Evolutionary conservation across 2,113 vertebrate genomes (phyloP), one percentile per base, ranked within the genome.

Genomic region (Ardeotis arabs): DNA sequence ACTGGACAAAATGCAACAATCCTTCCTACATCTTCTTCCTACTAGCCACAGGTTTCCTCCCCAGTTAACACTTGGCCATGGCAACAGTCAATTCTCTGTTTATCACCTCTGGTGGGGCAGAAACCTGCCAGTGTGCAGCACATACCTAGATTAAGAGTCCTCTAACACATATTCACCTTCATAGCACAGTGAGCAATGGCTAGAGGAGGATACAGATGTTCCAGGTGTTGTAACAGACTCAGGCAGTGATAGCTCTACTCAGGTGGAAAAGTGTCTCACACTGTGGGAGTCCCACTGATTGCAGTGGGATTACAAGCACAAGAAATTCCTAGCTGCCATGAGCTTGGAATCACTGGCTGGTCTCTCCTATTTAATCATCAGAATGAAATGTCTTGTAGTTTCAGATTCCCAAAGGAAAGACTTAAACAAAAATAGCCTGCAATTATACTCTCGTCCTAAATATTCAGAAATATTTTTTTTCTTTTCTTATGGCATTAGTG

Each of bases 151-250:
- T 55, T 82, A 56, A 31, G 56, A n/a, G 28, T 12, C 63, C 44
- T 80, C 35, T 68, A n/a, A 44, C 22, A 52, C 16, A 15, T 14
- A 47, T 21, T 37, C 25, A 69, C 12, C 45, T 49, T 50, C 45
- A 39, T 0, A 1, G 25, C 5, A 4, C 1, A 67, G 68, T 10
- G 37, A 67, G 47, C 0, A 3, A 29, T 0, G 3, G 39, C 63
- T 49, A 41, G 27, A 87, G 58, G 35, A 68, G 9, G 35, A 64
- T 58, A 62, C 22, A 76, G 53, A 25, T 18, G 35, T 56, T 81
- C 23, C 66, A 82, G 66, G 55, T 33, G 15, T 27, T 77, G 49
- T 33, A 56, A 63, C 13, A 77, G 55, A 11, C 20, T 68, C 24
- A 8, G 23, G 39, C 2, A 64, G 23, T 0, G 0, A 24, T 12